phyloP scores from a whole-genome alignment of 1,140 invertebrate genomes.

The Drosophila baimaii region DNA sequence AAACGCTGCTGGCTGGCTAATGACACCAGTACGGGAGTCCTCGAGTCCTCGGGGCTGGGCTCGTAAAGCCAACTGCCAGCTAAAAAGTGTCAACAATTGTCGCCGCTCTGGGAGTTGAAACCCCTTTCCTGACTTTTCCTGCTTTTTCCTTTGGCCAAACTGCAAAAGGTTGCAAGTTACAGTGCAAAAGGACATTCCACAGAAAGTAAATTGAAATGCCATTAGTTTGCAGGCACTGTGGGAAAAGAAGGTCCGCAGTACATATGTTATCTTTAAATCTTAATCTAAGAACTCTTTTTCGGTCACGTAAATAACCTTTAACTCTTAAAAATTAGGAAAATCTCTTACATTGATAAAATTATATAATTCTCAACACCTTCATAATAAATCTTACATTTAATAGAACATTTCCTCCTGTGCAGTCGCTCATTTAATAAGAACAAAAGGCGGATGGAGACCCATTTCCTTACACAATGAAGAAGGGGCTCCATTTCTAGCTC shows the following conservation, averaged over 20 bases:
- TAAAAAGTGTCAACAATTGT: conserved; percentile 34
- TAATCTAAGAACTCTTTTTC: no score
- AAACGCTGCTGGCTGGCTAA: conserved; percentile 39
- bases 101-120: conserved; percentile 21
- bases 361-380: neutral
- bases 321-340: no score
- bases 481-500: conserved; percentile 1
- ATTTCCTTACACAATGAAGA: conserved; percentile 19
- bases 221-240: neutral
- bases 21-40: conserved; percentile 23
- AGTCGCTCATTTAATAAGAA: conserved; percentile 8
- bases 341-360: no score
- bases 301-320: no score
- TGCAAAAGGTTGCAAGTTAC: conserved; percentile 20
- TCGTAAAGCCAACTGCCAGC: conserved; percentile 29
- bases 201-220: conserved; percentile 36
- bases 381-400: neutral
- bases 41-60: conserved; percentile 1
- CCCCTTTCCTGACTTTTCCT: neutral
- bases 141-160: conserved; percentile 1
- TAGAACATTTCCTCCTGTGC: neutral
- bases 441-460: conserved; percentile 7
- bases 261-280: no score
- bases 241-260: neutral
- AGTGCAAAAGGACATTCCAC: conserved; percentile 12